Evolutionary conservation across 2,113 vertebrate species (phyloP), one percentile per base, ranked within the genome.

Genomic region (Nothoprocta perdicaria): DNA sequence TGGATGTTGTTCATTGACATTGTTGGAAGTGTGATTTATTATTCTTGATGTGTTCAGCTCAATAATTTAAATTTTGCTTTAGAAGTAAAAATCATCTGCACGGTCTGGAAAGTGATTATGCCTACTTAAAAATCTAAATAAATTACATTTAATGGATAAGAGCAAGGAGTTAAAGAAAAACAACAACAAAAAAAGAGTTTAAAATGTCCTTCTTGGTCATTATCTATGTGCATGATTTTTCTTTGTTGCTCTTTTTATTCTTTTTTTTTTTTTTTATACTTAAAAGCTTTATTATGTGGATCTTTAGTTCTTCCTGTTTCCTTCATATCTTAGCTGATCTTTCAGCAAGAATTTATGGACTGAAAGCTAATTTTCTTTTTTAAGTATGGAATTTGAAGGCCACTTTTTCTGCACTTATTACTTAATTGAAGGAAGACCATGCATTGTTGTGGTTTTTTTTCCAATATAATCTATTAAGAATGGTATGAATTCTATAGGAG

Each of bases 381-480:
- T 86, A 96, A 90, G 93, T 93, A 80, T 87, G 79, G 79, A 92
- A 92, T 60, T 58, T 83, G 87, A 94, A 90, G 91, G 82, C 92
- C 79, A 94, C 79, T 87, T 96, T 82, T 65, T 95, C 79, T 95
- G 79, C 84, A 57, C 75, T 66, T 63, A 95, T 81, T 91, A 38
- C 50, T 76, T 92, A 85, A 89, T 43, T 91, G 92, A 85, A 87
- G 84, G 65, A 89, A 86, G 29, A 91, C 89, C 87, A 43, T 89
- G 67, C 80, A 18, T 74, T 62, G 46, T 18, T 18, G 7, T 46
- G 24, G 87, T 88, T 86, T 93, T 93, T 92, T 60, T 87, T 90
- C 60, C 78, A 82, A 75, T 80, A 41, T 69, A 29, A 71, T 31
- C 61, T 91, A 82, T 87, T 76, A 90, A 45, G 45, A 45, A 45